Evolutionary conservation across 2,888 invertebrate genomes (phyloP).

Genomic region (Agrenia bidenticulata): DNA sequence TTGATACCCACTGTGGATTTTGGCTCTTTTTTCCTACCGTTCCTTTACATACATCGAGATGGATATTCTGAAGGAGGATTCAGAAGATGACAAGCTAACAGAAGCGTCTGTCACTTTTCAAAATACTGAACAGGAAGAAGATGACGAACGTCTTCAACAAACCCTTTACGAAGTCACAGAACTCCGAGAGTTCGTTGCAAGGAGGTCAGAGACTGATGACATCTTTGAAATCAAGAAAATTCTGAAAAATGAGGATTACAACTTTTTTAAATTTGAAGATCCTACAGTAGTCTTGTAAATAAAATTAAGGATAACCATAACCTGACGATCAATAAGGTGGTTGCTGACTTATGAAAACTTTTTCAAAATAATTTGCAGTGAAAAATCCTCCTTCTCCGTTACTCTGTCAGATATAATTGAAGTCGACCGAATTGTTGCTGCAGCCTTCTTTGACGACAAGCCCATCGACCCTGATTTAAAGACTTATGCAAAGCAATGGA

Average conservation of each 20-base stretch:
- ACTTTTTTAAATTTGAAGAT: conserved; percentile 32
- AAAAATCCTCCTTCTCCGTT: conserved; percentile 46
- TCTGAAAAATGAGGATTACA: conserved; percentile 32
- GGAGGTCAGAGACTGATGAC: conserved; percentile 44
- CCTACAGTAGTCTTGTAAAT: conserved; percentile 30
- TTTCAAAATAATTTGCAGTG: conserved; percentile 26
- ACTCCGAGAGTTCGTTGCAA: conserved; percentile 26
- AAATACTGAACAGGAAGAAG: neutral
- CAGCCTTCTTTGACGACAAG: conserved; percentile 45
- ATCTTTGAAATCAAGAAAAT: conserved; percentile 25
- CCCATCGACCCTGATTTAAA: conserved; percentile 37
- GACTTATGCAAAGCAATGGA: conserved; percentile 45
- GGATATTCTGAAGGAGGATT: too few relatives aligned
- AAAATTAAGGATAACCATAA: conserved; percentile 9
- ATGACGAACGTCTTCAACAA: conserved; percentile 12
- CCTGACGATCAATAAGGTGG: neutral
- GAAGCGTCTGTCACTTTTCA: too few relatives aligned
- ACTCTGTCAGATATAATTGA: conserved; percentile 41
- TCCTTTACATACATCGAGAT: too few relatives aligned
- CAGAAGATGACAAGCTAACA: too few relatives aligned
- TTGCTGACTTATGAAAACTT: neutral
- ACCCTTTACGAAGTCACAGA: conserved; percentile 28
- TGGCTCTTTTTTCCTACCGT: too few relatives aligned
- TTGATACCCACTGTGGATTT: too few relatives aligned
- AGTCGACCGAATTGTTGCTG: conserved; percentile 36